A percentile compares a stretch with the other conserved stretches of the same genome.
These are phyloP conservation scores for Tetragonula clypearis DNA, from an alignment of 1,140 invertebrate genomes.

Conservation along the genomic window DNA sequence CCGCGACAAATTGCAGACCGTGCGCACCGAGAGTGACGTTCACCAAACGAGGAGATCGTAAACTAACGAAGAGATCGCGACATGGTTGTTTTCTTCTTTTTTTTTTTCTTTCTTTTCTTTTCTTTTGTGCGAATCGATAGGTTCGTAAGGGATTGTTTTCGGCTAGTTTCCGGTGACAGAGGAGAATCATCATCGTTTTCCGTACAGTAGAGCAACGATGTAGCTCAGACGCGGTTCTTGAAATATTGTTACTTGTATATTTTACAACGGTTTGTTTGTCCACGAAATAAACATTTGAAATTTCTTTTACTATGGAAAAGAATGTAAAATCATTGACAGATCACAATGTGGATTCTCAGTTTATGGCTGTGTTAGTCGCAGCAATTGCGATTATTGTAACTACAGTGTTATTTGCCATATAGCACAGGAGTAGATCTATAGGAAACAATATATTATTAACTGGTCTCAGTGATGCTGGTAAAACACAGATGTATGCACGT, in stretches of 20 bases:
- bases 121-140: background rate
- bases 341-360: constrained; percentile 75
- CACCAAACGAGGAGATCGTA: background rate
- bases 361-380: constrained; percentile 80
- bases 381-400: constrained; percentile 81
- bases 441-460: constrained; percentile 88
- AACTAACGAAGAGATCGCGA: background rate
- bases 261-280: background rate
- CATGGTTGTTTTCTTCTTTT: background rate
- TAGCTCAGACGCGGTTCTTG: too few species aligned
- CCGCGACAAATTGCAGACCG: background rate
- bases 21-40: background rate
- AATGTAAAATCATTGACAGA: constrained; percentile 59
- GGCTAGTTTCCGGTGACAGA: too few species aligned
- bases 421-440: constrained; percentile 81
- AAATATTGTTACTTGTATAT: background rate
- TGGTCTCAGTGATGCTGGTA: constrained; percentile 93
- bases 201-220: too few species aligned
- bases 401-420: constrained; percentile 83
- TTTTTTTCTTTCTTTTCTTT: too few species aligned
- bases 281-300: background rate
- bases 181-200: too few species aligned
- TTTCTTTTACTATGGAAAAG: constrained; percentile 69
- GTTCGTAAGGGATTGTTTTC: background rate
- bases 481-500: constrained; percentile 91